A percentile compares a stretch with the other conserved stretches of the same genome.
phyloP scores from a whole-genome alignment of 2,797 vertebrate species.

The Pseudocheirus occidentalis region DNA sequence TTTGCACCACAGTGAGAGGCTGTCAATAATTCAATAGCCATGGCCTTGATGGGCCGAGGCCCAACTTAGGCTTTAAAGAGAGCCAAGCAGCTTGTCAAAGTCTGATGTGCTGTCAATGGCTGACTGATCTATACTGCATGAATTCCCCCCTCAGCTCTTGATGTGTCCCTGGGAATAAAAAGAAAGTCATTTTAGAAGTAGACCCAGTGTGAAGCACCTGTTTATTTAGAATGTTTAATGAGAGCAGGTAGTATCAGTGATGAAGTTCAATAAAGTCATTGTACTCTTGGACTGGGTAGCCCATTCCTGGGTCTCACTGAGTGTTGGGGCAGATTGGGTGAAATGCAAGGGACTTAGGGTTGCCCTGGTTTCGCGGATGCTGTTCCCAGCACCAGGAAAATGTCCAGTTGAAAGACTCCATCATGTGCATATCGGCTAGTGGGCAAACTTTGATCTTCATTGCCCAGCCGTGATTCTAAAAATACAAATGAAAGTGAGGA shows the following conservation, averaged over 20 bases:
- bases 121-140: slow-evolving; percentile 90
- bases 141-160: slow-evolving; percentile 83
- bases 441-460: background rate
- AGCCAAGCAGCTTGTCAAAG: slow-evolving; percentile 88
- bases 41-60: slow-evolving; percentile 88
- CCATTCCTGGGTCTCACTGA: background rate
- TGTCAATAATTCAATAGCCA: slow-evolving; percentile 91
- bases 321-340: background rate
- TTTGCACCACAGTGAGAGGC: slow-evolving; percentile 82
- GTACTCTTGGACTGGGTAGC: slow-evolving; percentile 34
- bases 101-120: slow-evolving; percentile 86
- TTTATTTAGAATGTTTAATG: slow-evolving; percentile 84
- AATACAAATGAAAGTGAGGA: background rate
- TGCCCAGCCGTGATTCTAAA: background rate
- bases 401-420: background rate
- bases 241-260: slow-evolving; percentile 54
- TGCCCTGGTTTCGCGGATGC: rapidly evolving
- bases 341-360: background rate
- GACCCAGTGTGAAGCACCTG: slow-evolving; percentile 82
- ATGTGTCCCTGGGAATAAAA: slow-evolving; percentile 86
- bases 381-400: rapidly evolving
- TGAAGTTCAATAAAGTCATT: slow-evolving; percentile 57
- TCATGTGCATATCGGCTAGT: background rate
- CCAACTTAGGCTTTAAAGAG: slow-evolving; percentile 87
- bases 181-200: slow-evolving; percentile 86